Evolutionary conservation across 2,888 invertebrate species (phyloP), one percentile per base, ranked within the genome.

Genomic region (Acanthoscelides obtectus): DNA sequence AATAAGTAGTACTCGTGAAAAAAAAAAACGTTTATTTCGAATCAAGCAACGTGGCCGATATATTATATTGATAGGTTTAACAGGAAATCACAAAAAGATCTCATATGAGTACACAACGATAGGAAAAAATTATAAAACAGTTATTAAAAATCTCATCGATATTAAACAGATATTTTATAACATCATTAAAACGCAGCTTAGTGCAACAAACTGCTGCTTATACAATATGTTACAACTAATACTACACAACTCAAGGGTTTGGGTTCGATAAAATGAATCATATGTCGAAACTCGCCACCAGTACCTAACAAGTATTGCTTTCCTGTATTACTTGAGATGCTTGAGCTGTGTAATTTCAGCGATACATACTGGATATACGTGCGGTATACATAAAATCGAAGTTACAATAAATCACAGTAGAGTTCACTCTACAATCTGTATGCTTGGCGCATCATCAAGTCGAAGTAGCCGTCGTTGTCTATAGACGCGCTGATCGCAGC

Each of bases 381-480:
- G 17, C 45, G n/a, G n/a, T n/a, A 45, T 45, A 12, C 17, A 45
- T 45, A 12, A 6, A 1, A 45, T 17, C 1, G 1, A 45, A 45
- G 6, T 45, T 45, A 12, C 12, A 1, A 17, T 12, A 45, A 45
- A 45, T 45, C 45, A 45, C 45, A 45, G 45, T 12, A 12, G 17
- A 45, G 17, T 45, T 20, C 1, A 66, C 8, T 66, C 90, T 91
- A 96, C 71, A 97, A 87, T 84, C 95, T 94, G 88, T 94, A 98
- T 0, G 95, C 93, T 80, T 94, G 94, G 72, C 97, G 90, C 91
- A 98, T 95, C 93, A 98, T 95, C 74, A 98, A 88, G 85, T 97
- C 97, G 84, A 98, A 98, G 84, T 95, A 98, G 70, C 93, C 93
- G 84, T 98, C 98, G 76, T 93, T 93, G 84, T 98, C 98, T 78